Evolutionary conservation across 2,888 invertebrate species (phyloP).

Genomic region (Malthinus flaveolus): DNA sequence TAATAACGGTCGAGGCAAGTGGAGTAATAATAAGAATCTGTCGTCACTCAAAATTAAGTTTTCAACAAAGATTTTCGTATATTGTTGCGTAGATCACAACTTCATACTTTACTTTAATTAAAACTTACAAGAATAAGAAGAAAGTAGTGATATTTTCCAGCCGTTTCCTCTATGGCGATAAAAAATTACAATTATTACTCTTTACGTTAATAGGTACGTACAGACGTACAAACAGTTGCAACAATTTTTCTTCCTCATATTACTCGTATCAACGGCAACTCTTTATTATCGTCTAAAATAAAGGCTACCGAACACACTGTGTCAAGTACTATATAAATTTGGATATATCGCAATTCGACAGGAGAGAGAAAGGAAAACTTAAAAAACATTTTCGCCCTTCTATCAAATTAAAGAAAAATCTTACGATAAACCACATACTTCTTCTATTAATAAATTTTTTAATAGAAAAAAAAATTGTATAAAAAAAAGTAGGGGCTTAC

Average conservation of each 20-base stretch:
- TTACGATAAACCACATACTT: neutral
- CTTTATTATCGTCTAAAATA: no score
- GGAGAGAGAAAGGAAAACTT: no score
- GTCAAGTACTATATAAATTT: no score
- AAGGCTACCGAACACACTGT: no score
- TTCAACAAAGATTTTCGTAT: slow-evolving; percentile 4
- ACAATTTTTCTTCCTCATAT: no score
- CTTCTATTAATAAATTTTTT: neutral
- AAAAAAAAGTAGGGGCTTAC: neutral
- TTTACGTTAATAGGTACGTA: no score
- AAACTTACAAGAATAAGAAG: slow-evolving; percentile 9
- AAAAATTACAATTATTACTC: slow-evolving; percentile 9
- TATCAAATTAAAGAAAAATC: neutral
- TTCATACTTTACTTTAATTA: slow-evolving; percentile 16
- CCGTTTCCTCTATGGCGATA: slow-evolving; percentile 8
- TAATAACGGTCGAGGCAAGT: slow-evolving; percentile 1
- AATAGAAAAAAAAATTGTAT: neutral
- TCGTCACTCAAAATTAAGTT: slow-evolving; percentile 4
- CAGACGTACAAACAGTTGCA: no score
- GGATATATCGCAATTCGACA: no score
- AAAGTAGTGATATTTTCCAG: neutral
- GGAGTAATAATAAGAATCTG: slow-evolving; percentile 4
- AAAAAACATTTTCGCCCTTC: no score
- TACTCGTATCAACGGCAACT: no score
- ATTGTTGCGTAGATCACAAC: slow-evolving; percentile 14